Percentiles rank a stretch among this genome's conserved stretches.
Evolutionary conservation across 2,888 invertebrate species (phyloP).

Genomic region (Tetheella fluctuosa): DNA sequence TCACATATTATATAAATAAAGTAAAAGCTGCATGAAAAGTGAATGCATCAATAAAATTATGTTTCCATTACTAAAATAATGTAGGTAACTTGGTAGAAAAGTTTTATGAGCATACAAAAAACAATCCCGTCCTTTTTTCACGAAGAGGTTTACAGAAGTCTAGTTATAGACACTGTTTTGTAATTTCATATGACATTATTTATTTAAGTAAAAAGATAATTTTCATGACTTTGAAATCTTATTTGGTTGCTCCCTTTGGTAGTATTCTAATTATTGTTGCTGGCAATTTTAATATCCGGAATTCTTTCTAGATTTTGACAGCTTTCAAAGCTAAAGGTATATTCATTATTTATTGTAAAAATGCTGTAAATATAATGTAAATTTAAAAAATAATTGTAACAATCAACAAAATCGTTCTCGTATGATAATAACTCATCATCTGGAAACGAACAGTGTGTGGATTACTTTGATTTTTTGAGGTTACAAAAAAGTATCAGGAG

Average conservation of each 20-base stretch:
- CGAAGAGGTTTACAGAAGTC: too few relatives aligned
- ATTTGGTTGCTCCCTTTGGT: too few relatives aligned
- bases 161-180: too few relatives aligned
- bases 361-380: constrained; percentile 37
- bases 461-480: constrained; percentile 72
- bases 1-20: too few relatives aligned
- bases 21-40: too few relatives aligned
- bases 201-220: too few relatives aligned
- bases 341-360: constrained; percentile 48
- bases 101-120: not conserved
- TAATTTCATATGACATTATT: too few relatives aligned
- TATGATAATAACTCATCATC: constrained; percentile 25
- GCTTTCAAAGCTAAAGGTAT: constrained; percentile 80
- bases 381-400: constrained; percentile 48
- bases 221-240: too few relatives aligned
- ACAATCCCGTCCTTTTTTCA: too few relatives aligned
- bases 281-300: constrained; percentile 34
- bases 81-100: not conserved
- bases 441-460: constrained; percentile 43
- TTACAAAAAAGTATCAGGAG: constrained; percentile 65
- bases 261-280: constrained; percentile 7
- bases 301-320: constrained; percentile 80
- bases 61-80: not conserved
- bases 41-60: not conserved
- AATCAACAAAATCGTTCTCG: constrained; percentile 25